Conservation (phyloP, 2,113 vertebrate species). For the Tympanuchus pallidicinctus region DNA sequence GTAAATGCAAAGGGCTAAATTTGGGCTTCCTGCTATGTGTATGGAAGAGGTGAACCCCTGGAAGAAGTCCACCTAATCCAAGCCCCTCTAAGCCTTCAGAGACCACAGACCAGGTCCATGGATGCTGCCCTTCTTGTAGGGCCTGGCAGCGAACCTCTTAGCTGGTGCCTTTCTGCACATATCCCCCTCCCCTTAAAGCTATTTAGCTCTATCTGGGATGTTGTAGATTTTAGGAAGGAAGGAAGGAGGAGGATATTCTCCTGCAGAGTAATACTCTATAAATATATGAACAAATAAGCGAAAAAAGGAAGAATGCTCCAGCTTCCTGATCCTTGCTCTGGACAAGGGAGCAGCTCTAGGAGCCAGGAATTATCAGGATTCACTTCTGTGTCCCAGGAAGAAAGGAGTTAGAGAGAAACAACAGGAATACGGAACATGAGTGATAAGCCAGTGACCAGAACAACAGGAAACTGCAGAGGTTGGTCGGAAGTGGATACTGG, state of each 20-base stretch:
- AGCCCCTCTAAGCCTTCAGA: not conserved
- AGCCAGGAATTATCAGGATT: not conserved
- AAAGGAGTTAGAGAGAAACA: not conserved
- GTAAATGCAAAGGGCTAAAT: not conserved
- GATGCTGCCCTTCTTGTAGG: not conserved
- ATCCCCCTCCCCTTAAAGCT: not conserved
- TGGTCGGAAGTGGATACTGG: not conserved
- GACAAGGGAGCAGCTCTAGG: not conserved
- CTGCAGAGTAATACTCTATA: not conserved
- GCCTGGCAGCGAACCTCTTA: not conserved
- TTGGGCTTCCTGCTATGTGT: not conserved
- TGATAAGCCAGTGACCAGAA: not conserved
- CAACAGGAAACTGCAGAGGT: not conserved
- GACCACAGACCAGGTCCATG: not conserved
- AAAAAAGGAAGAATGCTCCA: not conserved
- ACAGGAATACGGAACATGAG: constrained; percentile 4
- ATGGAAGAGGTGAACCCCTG: not conserved
- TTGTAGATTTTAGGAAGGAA: not conserved
- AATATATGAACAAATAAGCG: constrained; percentile 28
- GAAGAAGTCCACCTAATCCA: not conserved
- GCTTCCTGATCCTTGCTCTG: constrained; percentile 3
- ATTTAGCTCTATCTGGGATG: not conserved
- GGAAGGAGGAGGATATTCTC: not conserved
- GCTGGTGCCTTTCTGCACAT: not conserved
- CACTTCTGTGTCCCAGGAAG: not conserved